Evolutionary conservation across 2,113 vertebrate species (phyloP), one percentile per base, ranked within the genome.

Genomic region (Rhabdornis inornatus): DNA sequence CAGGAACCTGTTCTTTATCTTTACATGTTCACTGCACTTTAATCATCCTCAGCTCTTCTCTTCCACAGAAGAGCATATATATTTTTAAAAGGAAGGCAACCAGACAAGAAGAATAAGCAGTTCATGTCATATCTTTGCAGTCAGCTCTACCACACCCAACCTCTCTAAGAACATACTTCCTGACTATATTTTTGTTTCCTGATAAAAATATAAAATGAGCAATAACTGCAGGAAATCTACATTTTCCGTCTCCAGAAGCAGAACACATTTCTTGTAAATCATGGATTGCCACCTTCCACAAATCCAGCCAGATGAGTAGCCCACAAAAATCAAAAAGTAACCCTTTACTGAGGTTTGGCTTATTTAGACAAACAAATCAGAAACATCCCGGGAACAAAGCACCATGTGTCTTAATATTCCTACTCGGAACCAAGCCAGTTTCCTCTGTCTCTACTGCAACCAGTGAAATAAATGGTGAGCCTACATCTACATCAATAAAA

Each of bases 311-410:
- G n/a, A 66, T 7, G 23, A 88, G 16, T 28, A 72, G 28, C 33
- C 86, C 86, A 87, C 88, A 94, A 83, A 88, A 90, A 90, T 63
- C 17, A 88, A 86, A 94, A 78, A 87, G 31, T 39, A 88, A 47
- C 13, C 14, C 44, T 81, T 96, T 78, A 64, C 50, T 94, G 87
- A 92, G 80, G 80, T 89, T 90, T 95, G 83, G 60, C 79, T 87
- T 94, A 53, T 76, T 82, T 92, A 92, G 66, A 57, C 74, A 95
- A 95, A 90, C 78, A 96, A 96, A 90, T 87, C 83, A 84, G 65
- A 95, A 87, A 90, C 72, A 76, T 76, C 69, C 61, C 78, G 72
- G 69, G 85, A 95, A 95, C 60, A 95, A 86, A 93, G 57, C 47
- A 79, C 25, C 7, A 9, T 30, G 30, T 60, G 10, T 72, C 56